phyloP scores from a whole-genome alignment of 2,797 vertebrate genomes.

The Margarornis squamiger region DNA sequence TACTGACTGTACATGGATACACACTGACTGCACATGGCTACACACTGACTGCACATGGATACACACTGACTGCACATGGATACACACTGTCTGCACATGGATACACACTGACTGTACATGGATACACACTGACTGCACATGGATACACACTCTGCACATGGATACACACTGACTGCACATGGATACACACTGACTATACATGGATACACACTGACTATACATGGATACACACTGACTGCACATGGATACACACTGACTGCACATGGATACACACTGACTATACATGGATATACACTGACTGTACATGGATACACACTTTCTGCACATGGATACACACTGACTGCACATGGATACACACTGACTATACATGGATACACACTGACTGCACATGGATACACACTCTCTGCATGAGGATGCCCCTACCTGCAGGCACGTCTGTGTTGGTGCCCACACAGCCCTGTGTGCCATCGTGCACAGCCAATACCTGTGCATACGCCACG shows the following conservation, averaged over 20 bases:
- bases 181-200: too few relatives aligned
- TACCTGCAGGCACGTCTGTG: not conserved
- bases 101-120: not conserved
- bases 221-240: not conserved
- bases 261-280: too few relatives aligned
- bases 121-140: too few relatives aligned
- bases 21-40: too few relatives aligned
- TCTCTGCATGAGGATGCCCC: rapidly evolving
- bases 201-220: too few relatives aligned
- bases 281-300: too few relatives aligned
- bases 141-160: too few relatives aligned
- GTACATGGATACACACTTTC: too few relatives aligned
- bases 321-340: rapidly evolving
- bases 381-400: rapidly evolving
- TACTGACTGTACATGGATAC: not conserved
- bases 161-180: too few relatives aligned
- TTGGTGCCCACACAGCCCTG: rapidly evolving
- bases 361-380: rapidly evolving
- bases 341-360: rapidly evolving
- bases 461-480: rapidly evolving
- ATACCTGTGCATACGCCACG: not conserved
- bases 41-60: not conserved
- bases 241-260: too few relatives aligned
- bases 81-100: rapidly evolving
- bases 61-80: not conserved